phyloP scores from a whole-genome alignment of 2,888 invertebrate species.

The Piscicola geometra region DNA sequence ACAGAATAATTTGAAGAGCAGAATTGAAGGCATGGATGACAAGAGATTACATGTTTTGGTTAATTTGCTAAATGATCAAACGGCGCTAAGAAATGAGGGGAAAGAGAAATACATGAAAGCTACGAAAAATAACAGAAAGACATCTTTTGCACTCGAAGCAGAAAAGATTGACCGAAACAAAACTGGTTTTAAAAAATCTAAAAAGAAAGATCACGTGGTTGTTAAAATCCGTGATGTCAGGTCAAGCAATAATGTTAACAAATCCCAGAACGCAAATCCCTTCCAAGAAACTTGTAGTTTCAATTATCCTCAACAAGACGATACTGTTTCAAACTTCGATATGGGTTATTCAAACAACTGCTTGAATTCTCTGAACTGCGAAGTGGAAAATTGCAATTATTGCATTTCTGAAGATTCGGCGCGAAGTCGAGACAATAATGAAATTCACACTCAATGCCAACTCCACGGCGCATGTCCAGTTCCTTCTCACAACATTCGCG shows the following conservation, averaged over 20 bases:
- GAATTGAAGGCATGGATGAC: slow-evolving; percentile 1
- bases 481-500: no score
- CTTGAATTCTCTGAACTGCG: neutral
- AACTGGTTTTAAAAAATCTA: neutral
- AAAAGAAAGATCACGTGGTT: neutral
- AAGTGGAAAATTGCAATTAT: neutral
- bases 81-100: neutral
- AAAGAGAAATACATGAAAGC: neutral
- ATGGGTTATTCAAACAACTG: neutral
- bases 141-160: neutral
- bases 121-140: neutral
- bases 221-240: no score
- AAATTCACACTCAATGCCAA: no score
- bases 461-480: no score
- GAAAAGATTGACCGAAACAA: neutral
- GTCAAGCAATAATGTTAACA: neutral
- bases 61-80: neutral
- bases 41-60: neutral
- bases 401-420: no score
- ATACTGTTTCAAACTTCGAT: neutral
- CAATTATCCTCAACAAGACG: neutral
- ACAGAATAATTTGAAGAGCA: neutral
- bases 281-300: neutral
- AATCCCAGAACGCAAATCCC: slow-evolving; percentile 1
- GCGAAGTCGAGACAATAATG: no score